phyloP scores from a whole-genome alignment of 2,888 invertebrate genomes.

The Euzetes globulus region DNA sequence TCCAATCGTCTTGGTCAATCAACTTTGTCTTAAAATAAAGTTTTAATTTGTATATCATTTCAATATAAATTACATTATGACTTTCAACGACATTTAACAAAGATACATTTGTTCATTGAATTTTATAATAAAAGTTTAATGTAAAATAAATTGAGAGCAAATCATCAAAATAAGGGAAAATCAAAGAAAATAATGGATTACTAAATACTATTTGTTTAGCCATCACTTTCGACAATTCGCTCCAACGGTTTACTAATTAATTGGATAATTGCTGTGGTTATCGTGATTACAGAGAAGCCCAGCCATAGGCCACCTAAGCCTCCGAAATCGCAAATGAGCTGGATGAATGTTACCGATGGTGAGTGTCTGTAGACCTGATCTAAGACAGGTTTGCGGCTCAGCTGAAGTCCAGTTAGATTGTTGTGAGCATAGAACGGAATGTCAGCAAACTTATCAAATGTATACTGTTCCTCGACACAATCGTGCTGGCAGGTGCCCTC shows the following conservation, averaged over 20 bases:
- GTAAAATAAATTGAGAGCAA: no score
- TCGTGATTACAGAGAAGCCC: constrained; percentile 33
- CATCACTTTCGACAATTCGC: constrained; percentile 6
- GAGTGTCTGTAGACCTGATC: constrained; percentile 31
- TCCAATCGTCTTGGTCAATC: no score
- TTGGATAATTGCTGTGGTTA: constrained; percentile 30
- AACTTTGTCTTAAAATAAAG: no score
- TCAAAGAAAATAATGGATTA: background rate
- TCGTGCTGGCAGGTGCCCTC: constrained; percentile 21
- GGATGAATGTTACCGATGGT: constrained; percentile 29
- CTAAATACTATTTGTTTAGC: background rate
- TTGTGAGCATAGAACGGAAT: constrained; percentile 22
- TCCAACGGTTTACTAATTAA: constrained; percentile 29
- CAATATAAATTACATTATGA: no score
- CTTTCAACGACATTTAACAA: no score
- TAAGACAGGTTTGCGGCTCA: constrained; percentile 6
- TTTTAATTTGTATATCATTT: no score
- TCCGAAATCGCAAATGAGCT: constrained; percentile 32
- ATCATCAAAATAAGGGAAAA: background rate
- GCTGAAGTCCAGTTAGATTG: constrained; percentile 28
- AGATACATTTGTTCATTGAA: no score
- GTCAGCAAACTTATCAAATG: constrained; percentile 30
- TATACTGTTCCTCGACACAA: constrained; percentile 13
- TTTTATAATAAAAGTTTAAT: no score
- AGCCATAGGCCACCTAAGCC: constrained; percentile 34